Base-by-base conservation (phyloP, 1,140 invertebrate species). In the Ctenoplectra terminalis region DNA sequence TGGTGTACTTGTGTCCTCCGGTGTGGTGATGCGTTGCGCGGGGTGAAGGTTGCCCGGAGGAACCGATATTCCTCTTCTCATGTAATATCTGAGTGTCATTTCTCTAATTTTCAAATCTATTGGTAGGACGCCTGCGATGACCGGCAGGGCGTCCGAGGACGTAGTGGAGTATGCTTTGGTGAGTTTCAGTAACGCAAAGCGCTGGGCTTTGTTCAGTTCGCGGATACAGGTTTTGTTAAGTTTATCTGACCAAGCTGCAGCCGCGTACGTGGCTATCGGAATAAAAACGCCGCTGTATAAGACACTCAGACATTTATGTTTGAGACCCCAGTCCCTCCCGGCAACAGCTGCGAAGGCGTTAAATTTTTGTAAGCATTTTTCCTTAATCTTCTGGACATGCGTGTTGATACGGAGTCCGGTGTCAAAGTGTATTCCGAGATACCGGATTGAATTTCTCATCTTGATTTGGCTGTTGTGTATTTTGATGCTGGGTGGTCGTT, bases 101-200 rank as follows among this genome's bases (percentile, higher is more conserved):
- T 17, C 34, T 7, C n/a, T n/a, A 17, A 43, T 43, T n/a, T 43
- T 23, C 1, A 34, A 8, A 29, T n/a, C n/a, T n/a, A n/a, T n/a
- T n/a, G n/a, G n/a, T n/a, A n/a, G n/a, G n/a, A n/a, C n/a, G n/a
- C n/a, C n/a, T n/a, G n/a, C n/a, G n/a, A n/a, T n/a, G n/a, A n/a
- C n/a, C n/a, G n/a, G n/a, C 6, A 75, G 40, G 9, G 88, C 83
- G 5, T 74, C 80, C 2, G 43, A 74, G 8, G 87, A 90, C 20
- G 83, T 74, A 7, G 90, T 90, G 9, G 78, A 34, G 58, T 91
- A 90, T 3, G 71, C 84, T 11, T 66, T 70, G 1, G 73, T 70
- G 6, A 89, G 71, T 31, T 83, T 58, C 0, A 89, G 80, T 0
- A 81, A 50, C 4, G 20, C 40, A 46, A 52, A 63, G 52, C 85